These are phyloP conservation scores for Caenorhabditis sp. DNA, from an alignment of 2,888 invertebrate species.

Conservation along the genomic window DNA sequence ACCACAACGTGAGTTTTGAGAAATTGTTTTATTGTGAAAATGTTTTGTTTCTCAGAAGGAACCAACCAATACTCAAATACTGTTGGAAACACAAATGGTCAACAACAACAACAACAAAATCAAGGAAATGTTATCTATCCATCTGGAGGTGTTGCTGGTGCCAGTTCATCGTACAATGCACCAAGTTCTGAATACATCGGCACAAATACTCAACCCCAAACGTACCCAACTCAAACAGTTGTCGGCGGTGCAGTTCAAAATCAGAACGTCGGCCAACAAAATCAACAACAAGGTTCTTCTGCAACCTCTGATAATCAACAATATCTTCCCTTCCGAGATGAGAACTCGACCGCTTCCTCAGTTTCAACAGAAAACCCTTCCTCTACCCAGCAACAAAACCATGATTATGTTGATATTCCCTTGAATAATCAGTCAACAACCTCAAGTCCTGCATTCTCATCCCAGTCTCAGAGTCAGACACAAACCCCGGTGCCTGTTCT, in stretches of 20 bases:
- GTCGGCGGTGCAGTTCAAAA: constrained; percentile 16
- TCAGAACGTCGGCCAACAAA: constrained; percentile 31
- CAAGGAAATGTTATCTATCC: constrained; percentile 27
- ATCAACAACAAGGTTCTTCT: neutral
- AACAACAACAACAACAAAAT: constrained; percentile 23
- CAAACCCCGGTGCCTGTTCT: neutral
- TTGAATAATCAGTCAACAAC: neutral
- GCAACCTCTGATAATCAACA: neutral
- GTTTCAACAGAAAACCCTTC: neutral
- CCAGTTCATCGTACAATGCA: constrained; percentile 21
- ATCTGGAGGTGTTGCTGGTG: constrained; percentile 15
- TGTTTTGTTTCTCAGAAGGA: neutral
- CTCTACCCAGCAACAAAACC: no score
- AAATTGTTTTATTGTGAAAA: neutral
- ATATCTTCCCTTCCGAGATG: neutral
- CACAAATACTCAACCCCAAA: constrained; percentile 27
- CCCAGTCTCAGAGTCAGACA: no score
- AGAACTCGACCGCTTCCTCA: neutral
- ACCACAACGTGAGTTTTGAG: neutral
- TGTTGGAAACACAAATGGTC: neutral
- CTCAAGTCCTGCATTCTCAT: neutral
- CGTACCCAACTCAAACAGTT: constrained; percentile 31
- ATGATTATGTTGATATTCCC: neutral
- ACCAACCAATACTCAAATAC: neutral
- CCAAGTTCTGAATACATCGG: constrained; percentile 28